These are phyloP conservation scores for Petrocephalus sullivani DNA, from an alignment of 2,797 vertebrate species.

Conservation along the genomic window DNA sequence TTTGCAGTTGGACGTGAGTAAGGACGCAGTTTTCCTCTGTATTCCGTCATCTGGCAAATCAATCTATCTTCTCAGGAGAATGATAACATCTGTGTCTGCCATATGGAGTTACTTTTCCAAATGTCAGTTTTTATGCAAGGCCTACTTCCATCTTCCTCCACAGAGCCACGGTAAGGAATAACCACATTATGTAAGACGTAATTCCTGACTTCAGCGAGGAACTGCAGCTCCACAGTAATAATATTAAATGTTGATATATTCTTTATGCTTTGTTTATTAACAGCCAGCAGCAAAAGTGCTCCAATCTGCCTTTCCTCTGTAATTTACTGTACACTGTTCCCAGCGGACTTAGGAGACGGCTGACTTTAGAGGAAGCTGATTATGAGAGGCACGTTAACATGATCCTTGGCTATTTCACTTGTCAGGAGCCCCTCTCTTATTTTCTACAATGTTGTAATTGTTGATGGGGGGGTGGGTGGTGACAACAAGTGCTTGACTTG, in stretches of 20 bases:
- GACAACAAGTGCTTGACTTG: not conserved
- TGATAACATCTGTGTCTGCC: not conserved
- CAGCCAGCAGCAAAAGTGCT: not conserved
- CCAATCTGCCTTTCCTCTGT: not conserved
- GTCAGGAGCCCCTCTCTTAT: not conserved
- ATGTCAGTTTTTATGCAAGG: not conserved
- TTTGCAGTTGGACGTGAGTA: not conserved
- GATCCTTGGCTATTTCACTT: not conserved
- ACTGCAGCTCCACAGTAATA: not conserved
- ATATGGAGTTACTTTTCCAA: not conserved
- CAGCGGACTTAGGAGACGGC: not conserved
- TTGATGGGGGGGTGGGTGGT: not conserved
- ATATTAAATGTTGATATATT: slow-evolving; percentile 3
- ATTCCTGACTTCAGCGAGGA: not conserved
- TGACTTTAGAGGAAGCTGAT: not conserved
- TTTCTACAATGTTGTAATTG: not conserved
- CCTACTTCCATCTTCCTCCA: not conserved
- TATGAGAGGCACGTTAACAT: not conserved
- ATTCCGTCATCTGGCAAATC: not conserved
- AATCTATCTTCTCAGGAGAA: not conserved
- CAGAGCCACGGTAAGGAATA: not conserved
- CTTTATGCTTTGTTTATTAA: not conserved
- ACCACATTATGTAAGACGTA: not conserved
- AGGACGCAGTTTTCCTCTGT: not conserved
- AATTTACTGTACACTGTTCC: not conserved